Evolutionary conservation across 1,140 invertebrate species (phyloP).

Genomic region (Spodoptera frugiperda): DNA sequence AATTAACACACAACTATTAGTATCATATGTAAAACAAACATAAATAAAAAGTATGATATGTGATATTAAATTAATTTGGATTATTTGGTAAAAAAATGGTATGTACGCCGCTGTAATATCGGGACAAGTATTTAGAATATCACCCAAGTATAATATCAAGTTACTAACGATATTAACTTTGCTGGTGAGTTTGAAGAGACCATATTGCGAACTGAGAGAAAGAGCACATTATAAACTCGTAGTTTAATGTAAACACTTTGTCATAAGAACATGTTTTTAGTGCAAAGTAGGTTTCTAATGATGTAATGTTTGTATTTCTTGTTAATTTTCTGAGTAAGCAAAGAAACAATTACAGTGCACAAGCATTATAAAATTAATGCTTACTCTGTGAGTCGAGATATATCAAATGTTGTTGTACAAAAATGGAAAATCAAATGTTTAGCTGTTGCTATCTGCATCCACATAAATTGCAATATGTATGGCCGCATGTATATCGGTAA

Average conservation of each 20-base stretch:
- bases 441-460: too few relatives aligned
- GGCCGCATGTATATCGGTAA: too few relatives aligned
- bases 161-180: background rate
- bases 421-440: background rate
- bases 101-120: too few relatives aligned
- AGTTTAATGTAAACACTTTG: background rate
- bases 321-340: slow-evolving; percentile 6
- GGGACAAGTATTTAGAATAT: background rate
- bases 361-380: slow-evolving; percentile 1
- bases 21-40: background rate
- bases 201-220: background rate
- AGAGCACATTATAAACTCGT: background rate
- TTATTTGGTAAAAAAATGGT: too few relatives aligned
- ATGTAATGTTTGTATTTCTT: slow-evolving; percentile 8
- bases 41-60: background rate
- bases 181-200: background rate
- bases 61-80: too few relatives aligned
- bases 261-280: background rate
- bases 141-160: background rate
- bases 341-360: background rate
- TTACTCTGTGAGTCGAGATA: background rate
- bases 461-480: too few relatives aligned
- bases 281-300: background rate
- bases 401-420: background rate
- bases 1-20: slow-evolving; percentile 11